Conservation (phyloP, 2,888 invertebrate genomes). For the Cyclophora albipunctata region DNA sequence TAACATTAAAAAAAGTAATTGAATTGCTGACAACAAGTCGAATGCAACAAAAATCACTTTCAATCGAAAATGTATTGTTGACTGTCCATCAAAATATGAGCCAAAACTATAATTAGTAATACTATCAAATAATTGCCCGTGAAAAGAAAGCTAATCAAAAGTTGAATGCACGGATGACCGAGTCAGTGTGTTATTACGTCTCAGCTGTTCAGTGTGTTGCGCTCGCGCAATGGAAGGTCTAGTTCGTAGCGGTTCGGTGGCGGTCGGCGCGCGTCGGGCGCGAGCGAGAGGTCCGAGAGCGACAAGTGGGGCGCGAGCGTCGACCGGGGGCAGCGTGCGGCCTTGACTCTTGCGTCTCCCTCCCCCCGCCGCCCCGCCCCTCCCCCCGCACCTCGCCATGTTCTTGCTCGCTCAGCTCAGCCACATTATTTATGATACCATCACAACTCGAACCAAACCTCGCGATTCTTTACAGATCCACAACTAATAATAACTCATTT, state of each 20-base stretch:
- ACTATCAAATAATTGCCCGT: constrained; percentile 51
- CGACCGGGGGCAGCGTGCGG: constrained; percentile 84
- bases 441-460: constrained; percentile 65
- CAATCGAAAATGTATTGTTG: too few relatives aligned
- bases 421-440: constrained; percentile 74
- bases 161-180: constrained; percentile 76
- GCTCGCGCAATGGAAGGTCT: constrained; percentile 72
- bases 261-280: constrained; percentile 46
- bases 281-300: constrained; percentile 56
- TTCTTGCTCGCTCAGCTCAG: constrained; percentile 56
- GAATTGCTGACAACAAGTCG: too few relatives aligned
- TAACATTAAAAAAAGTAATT: too few relatives aligned
- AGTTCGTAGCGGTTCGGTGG: constrained; percentile 61
- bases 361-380: constrained; percentile 24
- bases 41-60: too few relatives aligned
- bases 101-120: constrained; percentile 23
- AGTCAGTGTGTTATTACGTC: constrained; percentile 74
- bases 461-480: constrained; percentile 59
- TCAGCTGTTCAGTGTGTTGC: constrained; percentile 70
- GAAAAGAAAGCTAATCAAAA: constrained; percentile 74
- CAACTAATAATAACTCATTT: constrained; percentile 72
- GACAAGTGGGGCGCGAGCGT: constrained; percentile 80
- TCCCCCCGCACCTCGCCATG: constrained; percentile 33
- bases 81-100: constrained; percentile 4
- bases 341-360: constrained; percentile 78